Base-by-base conservation (phyloP, 2,888 invertebrate species). In the Imbricaverruca yamaguchii region DNA sequence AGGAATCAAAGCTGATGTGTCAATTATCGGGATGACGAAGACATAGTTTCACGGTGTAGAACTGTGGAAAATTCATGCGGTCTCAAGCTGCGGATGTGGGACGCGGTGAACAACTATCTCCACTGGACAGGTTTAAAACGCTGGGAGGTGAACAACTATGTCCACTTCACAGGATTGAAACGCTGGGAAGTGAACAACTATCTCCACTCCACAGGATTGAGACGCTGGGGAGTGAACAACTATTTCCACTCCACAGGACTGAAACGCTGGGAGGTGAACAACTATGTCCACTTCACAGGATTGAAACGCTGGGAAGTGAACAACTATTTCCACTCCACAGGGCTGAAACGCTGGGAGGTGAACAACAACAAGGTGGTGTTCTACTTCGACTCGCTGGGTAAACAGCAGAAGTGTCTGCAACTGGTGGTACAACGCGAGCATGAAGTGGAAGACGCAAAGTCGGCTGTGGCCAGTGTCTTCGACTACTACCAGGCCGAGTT, bases 401-500 rank as follows among this genome's bases (percentile, higher is more conserved):
- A 11, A 10, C 65, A 11, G 65, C 65, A 9, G 65, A n/a, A 23
- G 23, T 67, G 65, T 67, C 12, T 67, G 23, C 9, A 67, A 2
- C 10, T 67, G 7, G 23, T n/a, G 65, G 65, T 67, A 23, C 23
- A 67, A 8, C 65, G 65, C 8, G 65, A 67, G 65, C 65, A 67
- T 7, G 65, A 23, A 23, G 65, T 67, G 23, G 65, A 67, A 23
- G 65, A 67, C 65, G 23, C 23, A 10, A 67, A 67, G 23, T 23
- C 65, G 65, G 65, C 65, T 9, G 10, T 9, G 8, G 65, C 65
- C 23, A 67, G 10, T 8, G 65, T 67, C 65, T 67, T 23, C 65
- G 65, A 67, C 65, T 67, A 67, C 65, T 67, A 67, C 65, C 65
- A 67, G 23, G 23, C 65, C n/a, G 65, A 67, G 65, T 10, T n/a